Base-by-base conservation (phyloP, 2,113 vertebrate genomes). In the Cololabis saira region DNA sequence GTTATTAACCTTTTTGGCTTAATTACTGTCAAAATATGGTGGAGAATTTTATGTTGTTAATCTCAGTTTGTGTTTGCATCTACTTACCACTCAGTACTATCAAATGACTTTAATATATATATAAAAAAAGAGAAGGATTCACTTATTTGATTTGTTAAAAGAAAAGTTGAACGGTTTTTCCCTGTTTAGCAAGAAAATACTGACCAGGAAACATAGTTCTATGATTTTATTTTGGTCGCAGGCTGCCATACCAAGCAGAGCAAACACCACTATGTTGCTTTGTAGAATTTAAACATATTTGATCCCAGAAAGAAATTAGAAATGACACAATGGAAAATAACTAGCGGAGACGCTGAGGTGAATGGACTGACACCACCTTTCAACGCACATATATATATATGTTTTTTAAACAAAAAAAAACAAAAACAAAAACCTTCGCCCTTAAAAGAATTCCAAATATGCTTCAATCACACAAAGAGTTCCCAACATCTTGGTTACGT, bases 381-480 rank as follows among this genome's bases (percentile, higher is more conserved):
- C 30, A 57, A 40, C 5, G 18, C 2, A 3, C 21, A 18, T 10
- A 24, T 16, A 33, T n/a, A 3, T 6, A 30, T 27, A 17, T 30
- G 4, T 27, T 30, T 53, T 5, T 14, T 53, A 4, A 19, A 16
- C 47, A 54, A 67, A 50, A 12, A 3, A 33, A 19, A 4, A 19
- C 8, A 37, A 54, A 67, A 50, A 12, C 5, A 33, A 19, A 57
- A 30, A 13, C 2, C 17, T 37, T 54, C 40, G 11, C 42, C 30
- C 18, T 61, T 14, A 22, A 18, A 62, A 30, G 18, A 27, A 47
- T 33, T 33, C 43, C 5, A 69, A 68, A 58, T 48, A 64, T 44
- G 22, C 41, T 18, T 27, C 6, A 47, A 56, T 78, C 21, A 60
- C 37, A 64, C 13, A 21, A 69, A 41, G 44, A 49, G 13, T 17